Conservation (phyloP, 2,888 invertebrate species). For the Tinea trinotella region DNA sequence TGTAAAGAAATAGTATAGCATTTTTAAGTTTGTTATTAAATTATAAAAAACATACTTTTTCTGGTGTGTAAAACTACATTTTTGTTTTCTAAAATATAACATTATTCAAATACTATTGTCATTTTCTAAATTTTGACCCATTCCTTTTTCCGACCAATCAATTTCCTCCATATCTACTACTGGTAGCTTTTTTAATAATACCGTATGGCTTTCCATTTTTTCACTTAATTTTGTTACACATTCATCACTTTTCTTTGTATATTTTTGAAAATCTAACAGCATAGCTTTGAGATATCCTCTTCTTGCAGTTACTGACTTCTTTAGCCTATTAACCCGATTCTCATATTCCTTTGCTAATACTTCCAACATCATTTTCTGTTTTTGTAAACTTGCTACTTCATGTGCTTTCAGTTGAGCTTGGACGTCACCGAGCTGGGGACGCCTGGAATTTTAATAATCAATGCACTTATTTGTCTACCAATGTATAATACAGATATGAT, state of each 20-base stretch:
- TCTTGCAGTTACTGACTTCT: conserved; percentile 50
- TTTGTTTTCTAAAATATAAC: conserved; percentile 65
- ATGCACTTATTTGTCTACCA: too few relatives aligned
- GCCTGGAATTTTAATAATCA: too few relatives aligned
- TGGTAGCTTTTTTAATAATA: conserved; percentile 32
- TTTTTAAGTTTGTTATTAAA: conserved; percentile 18
- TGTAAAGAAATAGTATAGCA: conserved; percentile 36
- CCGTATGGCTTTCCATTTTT: conserved; percentile 44
- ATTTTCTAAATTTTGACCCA: conserved; percentile 37
- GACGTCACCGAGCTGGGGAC: conserved; percentile 53
- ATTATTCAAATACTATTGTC: conserved; percentile 51
- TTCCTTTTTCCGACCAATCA: conserved; percentile 41
- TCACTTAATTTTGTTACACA: conserved; percentile 41
- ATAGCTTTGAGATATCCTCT: conserved; percentile 55
- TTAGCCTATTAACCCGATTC: conserved; percentile 42
- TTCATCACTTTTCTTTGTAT: conserved; percentile 57
- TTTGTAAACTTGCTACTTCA: conserved; percentile 47
- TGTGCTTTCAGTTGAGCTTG: conserved; percentile 49
- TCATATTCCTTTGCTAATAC: conserved; percentile 57
- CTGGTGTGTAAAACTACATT: conserved; percentile 55
- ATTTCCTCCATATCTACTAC: conserved; percentile 35
- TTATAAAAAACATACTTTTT: conserved; percentile 53
- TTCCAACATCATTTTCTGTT: conserved; percentile 50
- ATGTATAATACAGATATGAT: too few relatives aligned
- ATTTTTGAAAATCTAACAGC: conserved; percentile 57